phyloP scores from a whole-genome alignment of 2,797 vertebrate species.

The Gambusia yucatana region DNA sequence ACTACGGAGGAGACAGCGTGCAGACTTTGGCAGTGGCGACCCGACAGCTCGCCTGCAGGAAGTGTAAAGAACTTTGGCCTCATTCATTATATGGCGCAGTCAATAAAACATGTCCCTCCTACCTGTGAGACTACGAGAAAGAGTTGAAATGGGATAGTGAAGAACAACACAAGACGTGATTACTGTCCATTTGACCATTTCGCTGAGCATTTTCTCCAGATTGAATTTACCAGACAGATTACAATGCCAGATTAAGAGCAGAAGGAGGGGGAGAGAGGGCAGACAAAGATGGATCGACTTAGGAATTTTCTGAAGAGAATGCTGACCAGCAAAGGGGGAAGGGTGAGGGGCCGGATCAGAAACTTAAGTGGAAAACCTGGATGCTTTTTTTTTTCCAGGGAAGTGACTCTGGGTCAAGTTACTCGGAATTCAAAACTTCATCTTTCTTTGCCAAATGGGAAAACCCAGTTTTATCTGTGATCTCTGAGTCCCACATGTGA shows the following conservation, averaged over 20 bases:
- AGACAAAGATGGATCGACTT: slow-evolving; percentile 39
- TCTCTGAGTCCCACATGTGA: slow-evolving; percentile 6
- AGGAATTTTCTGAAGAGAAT: slow-evolving; percentile 38
- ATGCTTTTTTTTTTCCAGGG: slow-evolving; percentile 45
- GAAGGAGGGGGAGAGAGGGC: slow-evolving; percentile 17
- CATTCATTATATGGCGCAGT: slow-evolving; percentile 55
- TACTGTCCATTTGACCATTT: slow-evolving; percentile 50
- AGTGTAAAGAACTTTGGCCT: slow-evolving; percentile 61
- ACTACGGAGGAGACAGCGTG: slow-evolving; percentile 57
- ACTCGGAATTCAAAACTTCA: slow-evolving; percentile 47
- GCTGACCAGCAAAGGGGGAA: neutral
- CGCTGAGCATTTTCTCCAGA: slow-evolving; percentile 53
- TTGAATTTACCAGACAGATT: slow-evolving; percentile 75
- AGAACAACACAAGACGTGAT: slow-evolving; percentile 48
- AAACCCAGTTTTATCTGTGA: slow-evolving; percentile 28
- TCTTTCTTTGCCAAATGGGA: slow-evolving; percentile 28
- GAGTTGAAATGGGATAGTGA: slow-evolving; percentile 17
- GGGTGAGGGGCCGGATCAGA: slow-evolving; percentile 39
- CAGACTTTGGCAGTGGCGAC: slow-evolving; percentile 51
- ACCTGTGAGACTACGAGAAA: slow-evolving; percentile 18
- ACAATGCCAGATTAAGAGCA: slow-evolving; percentile 64
- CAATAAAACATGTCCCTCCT: slow-evolving; percentile 52
- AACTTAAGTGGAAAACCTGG: slow-evolving; percentile 46
- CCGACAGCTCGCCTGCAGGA: slow-evolving; percentile 43
- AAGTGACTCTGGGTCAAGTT: slow-evolving; percentile 44